Evolutionary conservation across 2,888 invertebrate species (phyloP).

Genomic region (Laspeyria flexula): DNA sequence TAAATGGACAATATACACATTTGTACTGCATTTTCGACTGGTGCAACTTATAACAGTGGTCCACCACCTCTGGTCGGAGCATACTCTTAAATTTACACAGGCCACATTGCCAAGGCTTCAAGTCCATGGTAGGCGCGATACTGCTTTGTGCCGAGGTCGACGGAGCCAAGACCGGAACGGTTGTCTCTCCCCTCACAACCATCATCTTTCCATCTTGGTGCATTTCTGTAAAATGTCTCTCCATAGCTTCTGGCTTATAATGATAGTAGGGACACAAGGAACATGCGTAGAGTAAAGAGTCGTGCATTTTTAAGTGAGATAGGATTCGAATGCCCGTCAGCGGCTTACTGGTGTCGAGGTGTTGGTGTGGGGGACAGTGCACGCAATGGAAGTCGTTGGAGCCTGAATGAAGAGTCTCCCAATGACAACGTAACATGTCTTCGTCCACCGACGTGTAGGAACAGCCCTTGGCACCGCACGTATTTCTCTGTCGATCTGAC

Average conservation of each 20-base stretch:
- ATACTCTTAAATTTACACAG: slow-evolving; percentile 87
- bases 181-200: slow-evolving; percentile 58
- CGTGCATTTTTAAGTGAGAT: slow-evolving; percentile 92
- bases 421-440: slow-evolving; percentile 89
- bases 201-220: slow-evolving; percentile 84
- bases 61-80: slow-evolving; percentile 86
- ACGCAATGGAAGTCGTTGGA: slow-evolving; percentile 88
- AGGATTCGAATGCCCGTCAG: slow-evolving; percentile 88
- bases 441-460: slow-evolving; percentile 90
- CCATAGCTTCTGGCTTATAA: slow-evolving; percentile 87
- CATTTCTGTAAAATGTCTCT: slow-evolving; percentile 88
- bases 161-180: slow-evolving; percentile 29
- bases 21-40: slow-evolving; percentile 89
- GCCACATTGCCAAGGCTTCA: slow-evolving; percentile 90
- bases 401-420: slow-evolving; percentile 89
- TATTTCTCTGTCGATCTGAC: slow-evolving; percentile 85
- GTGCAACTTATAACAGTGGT: slow-evolving; percentile 87
- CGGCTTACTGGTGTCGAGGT: slow-evolving; percentile 73
- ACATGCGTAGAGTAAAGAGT: slow-evolving; percentile 90
- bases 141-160: not conserved
- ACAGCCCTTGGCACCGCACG: slow-evolving; percentile 90
- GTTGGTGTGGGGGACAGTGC: slow-evolving; percentile 88
- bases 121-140: slow-evolving; percentile 74
- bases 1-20: slow-evolving; percentile 89
- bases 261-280: slow-evolving; percentile 89